Evolutionary conservation across 2,797 vertebrate genomes (phyloP).

Genomic region (Neosalanx taihuensis): DNA sequence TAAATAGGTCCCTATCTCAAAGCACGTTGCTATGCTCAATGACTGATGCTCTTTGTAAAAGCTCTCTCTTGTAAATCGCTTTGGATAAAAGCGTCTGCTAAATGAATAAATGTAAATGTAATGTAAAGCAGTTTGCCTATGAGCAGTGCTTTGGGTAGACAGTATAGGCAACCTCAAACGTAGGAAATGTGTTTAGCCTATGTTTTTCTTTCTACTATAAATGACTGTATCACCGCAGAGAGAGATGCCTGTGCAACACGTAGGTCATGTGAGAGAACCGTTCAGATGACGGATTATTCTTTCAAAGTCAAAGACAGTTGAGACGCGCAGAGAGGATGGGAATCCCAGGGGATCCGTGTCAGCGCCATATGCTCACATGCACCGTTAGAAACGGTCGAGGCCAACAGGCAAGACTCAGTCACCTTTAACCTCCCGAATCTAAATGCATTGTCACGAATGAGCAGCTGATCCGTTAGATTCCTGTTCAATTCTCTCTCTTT

Average conservation of each 20-base stretch:
- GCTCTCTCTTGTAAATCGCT: no score
- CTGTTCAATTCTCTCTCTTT: not conserved
- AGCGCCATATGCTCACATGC: conserved; percentile 57
- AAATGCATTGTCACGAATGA: conserved; percentile 27
- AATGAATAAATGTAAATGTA: no score
- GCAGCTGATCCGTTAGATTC: conserved; percentile 45
- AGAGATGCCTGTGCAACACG: not conserved
- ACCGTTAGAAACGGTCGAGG: conserved; percentile 42
- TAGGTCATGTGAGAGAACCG: no score
- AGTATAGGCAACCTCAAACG: not conserved
- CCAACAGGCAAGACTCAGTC: conserved; percentile 57
- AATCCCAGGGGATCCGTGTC: conserved; percentile 53
- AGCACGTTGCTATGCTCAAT: no score
- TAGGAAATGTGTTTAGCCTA: not conserved
- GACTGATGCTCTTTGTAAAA: no score
- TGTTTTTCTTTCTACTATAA: no score
- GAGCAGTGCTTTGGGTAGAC: no score
- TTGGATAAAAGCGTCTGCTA: no score
- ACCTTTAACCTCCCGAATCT: conserved; percentile 55
- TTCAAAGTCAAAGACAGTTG: conserved; percentile 49
- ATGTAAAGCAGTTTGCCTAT: no score
- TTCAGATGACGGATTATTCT: conserved; percentile 1
- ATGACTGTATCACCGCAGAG: not conserved
- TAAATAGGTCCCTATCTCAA: not conserved
- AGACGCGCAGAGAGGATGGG: conserved; percentile 22